Base-by-base conservation (phyloP, 2,797 vertebrate species). In the Syndactyla subalaris region DNA sequence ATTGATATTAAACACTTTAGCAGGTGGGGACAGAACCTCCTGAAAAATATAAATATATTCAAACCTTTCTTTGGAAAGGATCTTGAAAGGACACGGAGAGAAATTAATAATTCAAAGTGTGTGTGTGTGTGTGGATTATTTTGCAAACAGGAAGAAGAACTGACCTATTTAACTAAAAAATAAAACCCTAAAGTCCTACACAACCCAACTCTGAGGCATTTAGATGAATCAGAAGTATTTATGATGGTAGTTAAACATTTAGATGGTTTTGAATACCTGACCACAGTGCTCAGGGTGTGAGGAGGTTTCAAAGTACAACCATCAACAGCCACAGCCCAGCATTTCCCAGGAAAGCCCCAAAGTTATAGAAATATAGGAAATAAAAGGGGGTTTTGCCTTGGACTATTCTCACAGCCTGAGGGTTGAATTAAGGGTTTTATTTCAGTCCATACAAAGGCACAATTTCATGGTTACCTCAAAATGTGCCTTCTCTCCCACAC, bases 281-380 rank as follows among this genome's bases (percentile, higher is more conserved):
- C 7, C 38, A 14, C 14, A 23, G 34, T 1, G 11, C 51, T 46
- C 11, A 34, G 34, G n/a, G 26, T 54, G n/a, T 7, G 39, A 79
- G 14, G n/a, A 57, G 38, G 16, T 41, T 6, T 49, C 46, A 12
- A 20, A 14, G 21, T 8, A 17, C 7, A 26, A 3, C 32, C 32
- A 29, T 1, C 32, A 6, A 6, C 11, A 29, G 76, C 43, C 11
- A 46, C 70, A 27, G 3, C 2, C 20, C 76, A 3, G 39, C 15
- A 20, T 8, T 26, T 57, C 75, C 45, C 9, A 2, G 18, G 22
- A n/a, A 1, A 2, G 16, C 29, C 14, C n/a, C 3, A 2, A 1
- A 41, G 4, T 7, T 17, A 3, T 0, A 14, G 43, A 18, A 57
- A 49, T 3, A 7, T 0, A 14, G 39, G 21, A 38, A 46, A 41